These are phyloP conservation scores for Heliconius nattereri DNA, from an alignment of 1,140 invertebrate species.

Conservation along the genomic window DNA sequence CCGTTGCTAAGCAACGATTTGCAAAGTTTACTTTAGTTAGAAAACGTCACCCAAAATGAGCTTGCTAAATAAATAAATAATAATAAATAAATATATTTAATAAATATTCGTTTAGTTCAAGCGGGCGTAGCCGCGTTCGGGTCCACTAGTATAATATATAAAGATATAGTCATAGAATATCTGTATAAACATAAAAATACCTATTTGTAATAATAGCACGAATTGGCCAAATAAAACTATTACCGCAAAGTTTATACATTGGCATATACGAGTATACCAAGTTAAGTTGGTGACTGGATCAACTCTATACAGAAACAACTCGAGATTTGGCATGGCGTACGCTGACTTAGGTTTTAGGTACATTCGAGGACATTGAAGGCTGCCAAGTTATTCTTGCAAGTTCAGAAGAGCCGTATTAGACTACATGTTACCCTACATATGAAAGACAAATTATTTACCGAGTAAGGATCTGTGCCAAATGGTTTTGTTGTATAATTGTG, in stretches of 20 bases:
- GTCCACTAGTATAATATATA: too few relatives aligned
- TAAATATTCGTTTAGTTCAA: too few relatives aligned
- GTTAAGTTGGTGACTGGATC: constrained; percentile 48
- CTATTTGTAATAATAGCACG: constrained; percentile 17
- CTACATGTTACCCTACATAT: constrained; percentile 26
- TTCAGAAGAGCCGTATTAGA: constrained; percentile 38
- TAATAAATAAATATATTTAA: too few relatives aligned
- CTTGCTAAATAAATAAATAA: too few relatives aligned
- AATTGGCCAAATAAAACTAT: constrained; percentile 41
- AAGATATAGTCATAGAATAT: too few relatives aligned
- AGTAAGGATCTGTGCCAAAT: constrained; percentile 16
- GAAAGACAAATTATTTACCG: constrained; percentile 31
- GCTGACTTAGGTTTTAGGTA: constrained; percentile 62
- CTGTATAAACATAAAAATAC: neutral
- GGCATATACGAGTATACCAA: constrained; percentile 44
- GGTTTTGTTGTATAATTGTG: neutral
- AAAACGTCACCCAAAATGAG: too few relatives aligned
- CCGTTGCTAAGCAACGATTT: too few relatives aligned
- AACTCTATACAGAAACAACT: constrained; percentile 61
- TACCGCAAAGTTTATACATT: constrained; percentile 46
- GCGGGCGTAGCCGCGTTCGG: too few relatives aligned
- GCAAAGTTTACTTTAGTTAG: too few relatives aligned
- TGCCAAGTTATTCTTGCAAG: constrained; percentile 59
- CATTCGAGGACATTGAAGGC: constrained; percentile 47
- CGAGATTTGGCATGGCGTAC: constrained; percentile 69